Base-by-base conservation (phyloP, 2,888 invertebrate species). In the Himalopsyche tibetana region DNA sequence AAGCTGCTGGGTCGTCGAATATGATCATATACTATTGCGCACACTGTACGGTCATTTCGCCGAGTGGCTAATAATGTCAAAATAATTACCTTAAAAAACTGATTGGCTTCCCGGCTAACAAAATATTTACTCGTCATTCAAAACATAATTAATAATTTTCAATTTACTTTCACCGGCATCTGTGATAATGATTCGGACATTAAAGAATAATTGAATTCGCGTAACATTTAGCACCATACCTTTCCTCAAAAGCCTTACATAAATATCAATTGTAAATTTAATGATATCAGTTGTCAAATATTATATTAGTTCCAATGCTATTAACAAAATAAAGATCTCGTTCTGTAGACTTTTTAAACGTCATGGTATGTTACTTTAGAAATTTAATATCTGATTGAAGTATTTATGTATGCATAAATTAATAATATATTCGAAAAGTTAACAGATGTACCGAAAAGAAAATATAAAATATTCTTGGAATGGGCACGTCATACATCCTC, bases 51-150 rank as follows among this genome's bases (percentile, higher is more conserved):
- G 12, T 36, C 28, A 38, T 36, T 28, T 74, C 74, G 15, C 5
- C 36, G 5, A 38, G 11, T 8, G 12, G 5, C 4, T 0, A 15
- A 74, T 74, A 74, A 74, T 36, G 74, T 74, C 74, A 74, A 36
- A 74, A 74, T 74, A 74, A 74, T 74, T 74, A 74, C 38, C 36
- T 36, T 12, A 74, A 74, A 74, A 74, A 74, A 74, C 8, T 74
- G 74, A 74, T 74, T 74, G 74, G 36, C 74, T 74, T 36, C n/a
- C 74, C 36, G 74, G 5, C 38, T 38, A 74, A 12, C 12, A 74
- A 74, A 74, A 74, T 74, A 74, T 74, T 74, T 74, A 74, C 74
- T 74, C 74, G 74, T 74, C 74, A 74, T 74, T 74, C 74, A 74
- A 36, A 74, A 19, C 5, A 36, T 74, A 74, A 74, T 74, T 74